Evolutionary conservation across 1,140 invertebrate genomes (phyloP), one percentile per base, ranked within the genome.

Genomic region (Helicoverpa armigera): DNA sequence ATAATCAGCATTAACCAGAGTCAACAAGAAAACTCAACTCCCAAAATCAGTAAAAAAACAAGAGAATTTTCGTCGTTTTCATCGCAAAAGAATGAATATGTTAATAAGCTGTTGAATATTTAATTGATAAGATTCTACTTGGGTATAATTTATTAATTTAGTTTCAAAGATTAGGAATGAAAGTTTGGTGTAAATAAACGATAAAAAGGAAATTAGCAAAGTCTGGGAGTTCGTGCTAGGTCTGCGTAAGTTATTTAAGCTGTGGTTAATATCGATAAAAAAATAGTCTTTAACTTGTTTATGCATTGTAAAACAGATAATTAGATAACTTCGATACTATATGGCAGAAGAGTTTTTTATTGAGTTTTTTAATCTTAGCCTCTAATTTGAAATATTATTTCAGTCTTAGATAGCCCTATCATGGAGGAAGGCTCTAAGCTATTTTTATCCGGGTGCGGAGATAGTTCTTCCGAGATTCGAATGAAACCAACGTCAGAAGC

Each of bases 81-180:
- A 18, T 35, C 9, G 7, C 2, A 16, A 65, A 48, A 58, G 16
- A 16, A 58, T 35, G 35, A 65, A 43, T 65, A 65, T 65, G 63
- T 10, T 65, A 65, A 65, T 65, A 10, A 29, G 11, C 63, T 48
- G 7, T 14, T 65, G 35, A 65, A 65, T 65, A 65, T 35, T 18
- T 65, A 65, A 65, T 48, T 65, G 35, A 43, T 58, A 10, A 3
- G 18, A 58, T 18, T 18, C 2, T n/a, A 58, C n/a, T 58, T 16
- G 16, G 63, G 11, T 16, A 10, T 65, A 65, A 65, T 65, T 65
- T 48, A 35, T 63, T 35, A 63, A 11, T 65, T 43, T 43, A 65
- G 56, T 16, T 16, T 16, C n/a, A 23, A 7, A 58, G 16, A 58
- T 58, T 23, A 58, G 18, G 1, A 2, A 58, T 58, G 16, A 23